Percentiles rank a stretch among this genome's conserved stretches.
Evolutionary conservation across 2,797 vertebrate species (phyloP).

Genomic region (Cetoscarus ocellatus): DNA sequence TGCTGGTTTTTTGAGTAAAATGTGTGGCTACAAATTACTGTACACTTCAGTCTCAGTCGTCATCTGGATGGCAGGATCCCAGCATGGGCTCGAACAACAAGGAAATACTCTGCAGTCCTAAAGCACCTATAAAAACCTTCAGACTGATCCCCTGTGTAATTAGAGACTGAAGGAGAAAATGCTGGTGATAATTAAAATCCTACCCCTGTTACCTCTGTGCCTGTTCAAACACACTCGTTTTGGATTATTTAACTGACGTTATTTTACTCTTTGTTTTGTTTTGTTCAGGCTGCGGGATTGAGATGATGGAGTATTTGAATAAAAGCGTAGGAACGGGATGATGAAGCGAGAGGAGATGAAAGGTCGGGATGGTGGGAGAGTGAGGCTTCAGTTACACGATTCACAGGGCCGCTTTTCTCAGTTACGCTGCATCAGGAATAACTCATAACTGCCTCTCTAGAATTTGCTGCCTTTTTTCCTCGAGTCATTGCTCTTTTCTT

Average conservation of each 20-base stretch:
- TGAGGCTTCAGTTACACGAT: constrained; percentile 56
- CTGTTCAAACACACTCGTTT: constrained; percentile 52
- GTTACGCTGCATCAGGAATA: constrained; percentile 64
- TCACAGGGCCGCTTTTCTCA: constrained; percentile 50
- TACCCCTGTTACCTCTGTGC: constrained; percentile 28
- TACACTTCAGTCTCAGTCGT: constrained; percentile 59
- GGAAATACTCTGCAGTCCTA: constrained; percentile 75
- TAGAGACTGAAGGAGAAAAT: constrained; percentile 71
- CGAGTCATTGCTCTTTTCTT: constrained; percentile 45
- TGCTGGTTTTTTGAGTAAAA: constrained; percentile 45
- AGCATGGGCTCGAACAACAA: constrained; percentile 74
- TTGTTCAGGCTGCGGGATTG: constrained; percentile 12
- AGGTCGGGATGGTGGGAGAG: constrained; percentile 75
- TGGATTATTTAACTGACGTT: constrained; percentile 49
- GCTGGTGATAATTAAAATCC: constrained; percentile 74
- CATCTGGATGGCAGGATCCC: constrained; percentile 78
- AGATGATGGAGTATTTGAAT: constrained; percentile 58
- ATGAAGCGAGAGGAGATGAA: constrained; percentile 66
- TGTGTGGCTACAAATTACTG: constrained; percentile 58
- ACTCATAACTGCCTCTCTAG: constrained; percentile 55
- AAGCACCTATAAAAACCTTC: constrained; percentile 75
- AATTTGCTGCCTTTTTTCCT: constrained; percentile 23
- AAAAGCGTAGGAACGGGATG: constrained; percentile 72
- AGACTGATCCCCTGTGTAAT: constrained; percentile 75
- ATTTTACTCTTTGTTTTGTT: constrained; percentile 20